Base-by-base conservation (phyloP, 2,888 invertebrate species). In the Agriopis leucophaearia region DNA sequence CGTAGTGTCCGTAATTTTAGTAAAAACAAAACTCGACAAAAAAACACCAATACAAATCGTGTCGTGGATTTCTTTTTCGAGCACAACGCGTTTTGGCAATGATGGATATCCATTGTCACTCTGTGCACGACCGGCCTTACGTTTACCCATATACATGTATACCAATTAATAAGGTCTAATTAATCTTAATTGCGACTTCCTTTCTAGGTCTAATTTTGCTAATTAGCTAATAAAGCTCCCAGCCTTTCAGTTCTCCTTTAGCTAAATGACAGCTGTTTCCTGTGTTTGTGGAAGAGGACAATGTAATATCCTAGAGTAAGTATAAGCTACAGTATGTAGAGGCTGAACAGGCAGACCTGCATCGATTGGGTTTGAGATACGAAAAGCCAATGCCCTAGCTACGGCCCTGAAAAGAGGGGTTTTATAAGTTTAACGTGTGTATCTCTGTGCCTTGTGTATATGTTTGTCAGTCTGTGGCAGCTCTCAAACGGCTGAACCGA, bases 101-200 rank as follows among this genome's bases (percentile, higher is more conserved):
- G 5, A 27, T 5, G 27, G 27, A 27, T 5, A 27, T 27, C 27
- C 27, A 27, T 61, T 60, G 69, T 66, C 65, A 36, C 65, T 8
- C 15, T 15, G 52, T 15, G 38, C 38, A 52, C 15, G 52, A 52
- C 13, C 52, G 52, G 8, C 15, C 13, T 52, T 38, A 38, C 38
- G 27, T 27, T 38, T 2, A 12, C 7, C 4, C 8, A 13, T 13
- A 16, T 3, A 13, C 18, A 42, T 40, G 1, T 27, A 50, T 13
- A 13, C 50, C 64, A 63, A 74, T 74, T 71, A 70, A 64, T 45
- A 70, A 44, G 48, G 48, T 56, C 57, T 71, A 66, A 63, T 72
- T 74, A 59, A 71, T 74, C 71, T 73, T 70, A 60, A 74, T 74
- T 71, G 55, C 38, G 16, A 56, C 70, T 71, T 71, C 71, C 70